Evolutionary conservation across 1,140 invertebrate species (phyloP).

Genomic region (Cotesia chilonis): DNA sequence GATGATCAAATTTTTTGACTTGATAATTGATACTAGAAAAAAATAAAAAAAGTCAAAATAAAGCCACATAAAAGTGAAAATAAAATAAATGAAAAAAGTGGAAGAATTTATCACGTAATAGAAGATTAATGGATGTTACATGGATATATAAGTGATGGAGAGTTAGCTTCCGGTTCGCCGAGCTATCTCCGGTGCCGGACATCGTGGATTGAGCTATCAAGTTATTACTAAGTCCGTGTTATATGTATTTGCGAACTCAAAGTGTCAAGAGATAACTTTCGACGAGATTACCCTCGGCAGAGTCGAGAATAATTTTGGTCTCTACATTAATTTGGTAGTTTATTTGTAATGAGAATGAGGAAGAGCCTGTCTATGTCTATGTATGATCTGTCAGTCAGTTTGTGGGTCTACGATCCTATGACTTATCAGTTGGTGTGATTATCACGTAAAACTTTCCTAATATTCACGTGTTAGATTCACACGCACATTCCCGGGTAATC

Average conservation of each 20-base stretch:
- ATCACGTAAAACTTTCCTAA: too few species aligned
- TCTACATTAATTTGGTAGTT: slow-evolving; percentile 8
- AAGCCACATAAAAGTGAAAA: too few species aligned
- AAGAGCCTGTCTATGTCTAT: slow-evolving; percentile 10
- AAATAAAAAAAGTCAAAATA: too few species aligned
- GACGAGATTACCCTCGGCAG: too few species aligned
- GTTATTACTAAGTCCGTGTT: slow-evolving; percentile 46
- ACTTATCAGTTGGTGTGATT: neutral
- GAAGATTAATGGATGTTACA: neutral
- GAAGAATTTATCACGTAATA: neutral
- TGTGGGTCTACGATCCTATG: neutral
- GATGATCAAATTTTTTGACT: too few species aligned
- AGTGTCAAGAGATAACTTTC: slow-evolving; percentile 31
- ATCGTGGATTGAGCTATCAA: slow-evolving; percentile 63
- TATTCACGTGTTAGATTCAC: neutral
- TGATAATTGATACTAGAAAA: too few species aligned
- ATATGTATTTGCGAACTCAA: slow-evolving; percentile 34
- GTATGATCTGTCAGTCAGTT: neutral
- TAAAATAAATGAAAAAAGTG: neutral
- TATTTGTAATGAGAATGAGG: slow-evolving; percentile 29
- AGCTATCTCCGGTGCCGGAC: slow-evolving; percentile 58
- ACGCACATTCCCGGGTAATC: neutral
- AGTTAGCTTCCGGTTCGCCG: slow-evolving; percentile 55
- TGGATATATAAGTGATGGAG: slow-evolving; percentile 32
- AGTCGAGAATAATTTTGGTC: too few species aligned